Evolutionary conservation across 37 sponge, comb jelly and placozoan species (phyloP), one percentile per base, ranked within the genome.

Genomic region (Bolinopsis microptera): DNA sequence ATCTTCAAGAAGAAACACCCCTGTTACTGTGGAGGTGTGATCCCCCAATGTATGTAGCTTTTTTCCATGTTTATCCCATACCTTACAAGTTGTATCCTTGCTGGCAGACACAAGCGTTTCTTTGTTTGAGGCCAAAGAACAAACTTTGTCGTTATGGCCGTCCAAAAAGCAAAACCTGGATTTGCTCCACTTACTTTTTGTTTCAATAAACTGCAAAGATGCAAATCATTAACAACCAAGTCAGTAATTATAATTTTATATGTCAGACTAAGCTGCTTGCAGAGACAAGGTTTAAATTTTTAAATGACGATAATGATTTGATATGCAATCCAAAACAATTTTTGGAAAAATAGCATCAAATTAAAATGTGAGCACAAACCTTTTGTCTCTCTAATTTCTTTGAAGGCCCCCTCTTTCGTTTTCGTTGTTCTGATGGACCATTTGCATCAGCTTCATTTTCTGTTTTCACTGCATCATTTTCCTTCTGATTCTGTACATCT

Each of bases 11-110:
- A 77, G 9, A 35, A 77, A 77, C 33, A 77, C 80, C 1, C 80
- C 80, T 32, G 80, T 33, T 3, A 77, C 80, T 5, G 80, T 34
- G 0, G 80, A 77, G 0, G 80, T 77, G 32, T 77, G 80, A 34
- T 77, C 80, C 27, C 80, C 80, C 0, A 77, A 32, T 77, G 80
- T 32, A 28, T 32, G 27, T 13, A 22, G 2, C 34, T 34, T 34
- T 9, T 35, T 36, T 9, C 80, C 80, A 77, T 1, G 0, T 35
- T 1, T 35, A 0, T 34, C 18, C 80, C 80, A 77, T 32, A 77
- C 35, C 21, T 35, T 77, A 35, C 36, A 77, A 9, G 80, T 77
- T 77, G 80, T 77, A 35, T 77, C 80, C 18, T 18, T 77, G 21
- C 80, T 77, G 3, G 36, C 80, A 32, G 80, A 77, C 0, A 77